These are phyloP conservation scores for Stomorhina lunata DNA, from an alignment of 2,888 invertebrate genomes.

Conservation along the genomic window DNA sequence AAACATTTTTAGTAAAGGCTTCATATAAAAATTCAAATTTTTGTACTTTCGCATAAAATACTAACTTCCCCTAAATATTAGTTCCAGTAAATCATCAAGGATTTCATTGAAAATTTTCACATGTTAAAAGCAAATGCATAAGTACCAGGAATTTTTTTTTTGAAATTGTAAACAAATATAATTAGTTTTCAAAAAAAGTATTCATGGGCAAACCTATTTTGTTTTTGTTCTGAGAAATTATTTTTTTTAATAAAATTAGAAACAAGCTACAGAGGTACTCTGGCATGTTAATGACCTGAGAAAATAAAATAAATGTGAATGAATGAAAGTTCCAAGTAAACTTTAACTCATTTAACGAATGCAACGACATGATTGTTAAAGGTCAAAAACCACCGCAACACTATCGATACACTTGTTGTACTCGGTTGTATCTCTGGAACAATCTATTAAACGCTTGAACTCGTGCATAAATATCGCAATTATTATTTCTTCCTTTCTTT, in stretches of 20 bases:
- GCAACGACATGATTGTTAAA: conserved; percentile 34
- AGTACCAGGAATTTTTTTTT: too few species aligned
- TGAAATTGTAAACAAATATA: too few species aligned
- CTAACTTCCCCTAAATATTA: too few species aligned
- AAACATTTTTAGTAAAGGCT: too few species aligned
- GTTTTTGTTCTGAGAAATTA: too few species aligned
- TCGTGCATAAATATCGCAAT: neutral
- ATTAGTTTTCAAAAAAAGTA: too few species aligned
- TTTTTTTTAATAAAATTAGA: neutral
- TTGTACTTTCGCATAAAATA: too few species aligned
- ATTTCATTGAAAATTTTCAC: too few species aligned
- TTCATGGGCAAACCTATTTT: neutral
- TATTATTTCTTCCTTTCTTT: neutral
- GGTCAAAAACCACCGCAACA: conserved; percentile 22
- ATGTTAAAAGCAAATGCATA: too few species aligned
- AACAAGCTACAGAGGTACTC: neutral
- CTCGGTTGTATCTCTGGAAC: neutral
- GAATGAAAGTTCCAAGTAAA: too few species aligned
- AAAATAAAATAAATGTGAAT: neutral
- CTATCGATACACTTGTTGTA: neutral
- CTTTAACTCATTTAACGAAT: conserved; percentile 12
- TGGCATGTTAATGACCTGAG: conserved; percentile 4
- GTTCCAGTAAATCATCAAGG: too few species aligned
- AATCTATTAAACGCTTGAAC: neutral
- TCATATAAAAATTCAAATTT: too few species aligned